Conservation (phyloP, 1,140 invertebrate genomes). For the Drosophila teissieri region DNA sequence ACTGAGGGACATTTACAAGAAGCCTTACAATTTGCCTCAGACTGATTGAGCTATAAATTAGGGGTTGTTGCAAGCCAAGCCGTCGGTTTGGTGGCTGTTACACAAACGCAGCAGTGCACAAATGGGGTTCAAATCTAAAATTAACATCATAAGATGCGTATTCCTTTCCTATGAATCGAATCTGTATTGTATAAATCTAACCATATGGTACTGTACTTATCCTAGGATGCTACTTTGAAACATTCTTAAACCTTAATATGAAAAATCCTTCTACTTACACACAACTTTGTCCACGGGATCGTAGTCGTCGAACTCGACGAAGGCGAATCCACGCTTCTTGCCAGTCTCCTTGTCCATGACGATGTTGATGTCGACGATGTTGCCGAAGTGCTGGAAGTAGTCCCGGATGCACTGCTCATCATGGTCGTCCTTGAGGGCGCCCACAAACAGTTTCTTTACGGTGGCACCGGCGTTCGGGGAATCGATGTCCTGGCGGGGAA, state of each 20-base stretch:
- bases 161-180: too few species aligned
- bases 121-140: too few species aligned
- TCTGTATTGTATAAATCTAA: not conserved
- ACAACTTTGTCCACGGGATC: conserved; percentile 98
- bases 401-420: conserved; percentile 94
- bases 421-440: conserved; percentile 95
- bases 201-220: not conserved
- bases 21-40: too few species aligned
- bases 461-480: conserved; percentile 96
- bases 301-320: conserved; percentile 98
- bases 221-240: not conserved
- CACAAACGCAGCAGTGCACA: too few species aligned
- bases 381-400: conserved; percentile 94
- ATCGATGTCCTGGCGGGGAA: conserved; percentile 96
- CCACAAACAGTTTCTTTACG: conserved; percentile 97
- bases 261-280: conserved; percentile 85
- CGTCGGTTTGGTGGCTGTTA: too few species aligned
- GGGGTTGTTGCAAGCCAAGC: too few species aligned
- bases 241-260: not conserved
- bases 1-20: too few species aligned
- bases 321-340: conserved; percentile 96
- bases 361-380: conserved; percentile 92
- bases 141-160: too few species aligned
- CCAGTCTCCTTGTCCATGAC: conserved; percentile 96
- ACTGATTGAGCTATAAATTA: too few species aligned